These are phyloP conservation scores for Meteorus sp. DNA, from an alignment of 1,140 invertebrate genomes.

Conservation along the genomic window DNA sequence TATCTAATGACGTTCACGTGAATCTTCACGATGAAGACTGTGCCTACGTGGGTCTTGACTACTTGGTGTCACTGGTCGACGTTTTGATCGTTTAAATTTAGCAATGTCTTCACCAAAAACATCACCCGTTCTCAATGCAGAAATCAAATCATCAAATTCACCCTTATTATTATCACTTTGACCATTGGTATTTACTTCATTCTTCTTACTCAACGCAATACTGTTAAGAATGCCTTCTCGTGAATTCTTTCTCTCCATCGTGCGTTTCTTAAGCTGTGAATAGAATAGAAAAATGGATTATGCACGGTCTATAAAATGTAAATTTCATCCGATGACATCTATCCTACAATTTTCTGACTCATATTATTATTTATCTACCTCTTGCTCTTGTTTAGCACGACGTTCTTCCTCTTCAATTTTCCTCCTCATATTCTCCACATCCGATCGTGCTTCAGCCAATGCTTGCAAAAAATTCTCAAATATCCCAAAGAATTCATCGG, in stretches of 20 bases:
- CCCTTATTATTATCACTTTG: constrained; percentile 71
- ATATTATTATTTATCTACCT: constrained; percentile 62
- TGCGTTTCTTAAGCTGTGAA: constrained; percentile 76
- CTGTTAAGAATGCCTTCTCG: constrained; percentile 70
- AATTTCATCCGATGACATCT: too few species aligned
- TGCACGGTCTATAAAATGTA: too few species aligned
- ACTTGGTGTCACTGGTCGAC: constrained; percentile 64
- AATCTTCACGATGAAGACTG: constrained; percentile 69
- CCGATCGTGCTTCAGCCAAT: constrained; percentile 83
- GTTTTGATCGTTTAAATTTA: constrained; percentile 82
- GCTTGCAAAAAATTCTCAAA: constrained; percentile 88
- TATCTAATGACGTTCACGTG: constrained; percentile 64
- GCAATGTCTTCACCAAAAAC: constrained; percentile 97
- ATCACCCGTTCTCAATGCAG: constrained; percentile 91
- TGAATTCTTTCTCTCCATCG: constrained; percentile 82
- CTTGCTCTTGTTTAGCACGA: constrained; percentile 86
- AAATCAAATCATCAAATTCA: constrained; percentile 97
- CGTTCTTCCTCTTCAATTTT: constrained; percentile 91
- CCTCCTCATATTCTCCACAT: constrained; percentile 83
- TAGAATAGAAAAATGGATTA: constrained; percentile 17
- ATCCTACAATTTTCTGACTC: background rate
- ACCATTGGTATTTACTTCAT: constrained; percentile 60
- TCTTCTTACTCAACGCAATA: constrained; percentile 57
- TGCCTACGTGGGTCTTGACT: constrained; percentile 64
- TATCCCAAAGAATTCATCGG: constrained; percentile 95